Base-by-base conservation (phyloP, 2,797 vertebrate species). In the Miichthys miiuy region DNA sequence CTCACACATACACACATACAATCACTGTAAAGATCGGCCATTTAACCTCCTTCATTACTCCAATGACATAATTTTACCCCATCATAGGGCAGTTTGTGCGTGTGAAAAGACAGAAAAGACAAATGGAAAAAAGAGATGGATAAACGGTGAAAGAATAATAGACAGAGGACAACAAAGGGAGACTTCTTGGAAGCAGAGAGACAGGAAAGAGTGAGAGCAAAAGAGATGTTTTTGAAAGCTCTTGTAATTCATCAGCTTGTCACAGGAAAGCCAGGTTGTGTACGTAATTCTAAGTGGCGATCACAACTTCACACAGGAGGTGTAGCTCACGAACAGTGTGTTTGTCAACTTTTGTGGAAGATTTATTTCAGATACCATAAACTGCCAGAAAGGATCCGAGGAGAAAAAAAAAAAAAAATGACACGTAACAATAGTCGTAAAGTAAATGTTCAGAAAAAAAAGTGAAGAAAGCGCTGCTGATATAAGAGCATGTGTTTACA, bases 161-260 rank as follows among this genome's bases (percentile, higher is more conserved):
- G 25, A 17, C 60, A 46, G 21, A 48, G 46, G 17, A 75, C 69
- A 60, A 82, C 57, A 82, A 69, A 81, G 58, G 27, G 56, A 81
- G 75, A 80, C 41, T 84, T 86, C 50, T 77, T 57, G 52, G 57
- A 84, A 74, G 42, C 44, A n/a, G 18, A 56, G 46, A 81, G 57
- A 87, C 74, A 71, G 66, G 44, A 83, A 68, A 80, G 63, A 82
- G 60, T 67, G 52, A 51, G 68, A 70, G 78, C 55, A 67, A 64
- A 77, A 81, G 58, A 85, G 70, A 82, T 82, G 76, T 82, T 88
- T 80, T 76, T 87, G 70, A 75, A 81, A 80, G 77, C 58, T 77
- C 47, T 44, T 55, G 75, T 68, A 82, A 91, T 91, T 90, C 84
- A 90, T 92, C 82, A 87, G 71, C 60, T 80, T 91, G 81, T 89